A percentile compares a stretch with the other conserved stretches of the same genome.
Conservation (phyloP, 2,797 vertebrate genomes). For the Peromyscus nudipes region DNA sequence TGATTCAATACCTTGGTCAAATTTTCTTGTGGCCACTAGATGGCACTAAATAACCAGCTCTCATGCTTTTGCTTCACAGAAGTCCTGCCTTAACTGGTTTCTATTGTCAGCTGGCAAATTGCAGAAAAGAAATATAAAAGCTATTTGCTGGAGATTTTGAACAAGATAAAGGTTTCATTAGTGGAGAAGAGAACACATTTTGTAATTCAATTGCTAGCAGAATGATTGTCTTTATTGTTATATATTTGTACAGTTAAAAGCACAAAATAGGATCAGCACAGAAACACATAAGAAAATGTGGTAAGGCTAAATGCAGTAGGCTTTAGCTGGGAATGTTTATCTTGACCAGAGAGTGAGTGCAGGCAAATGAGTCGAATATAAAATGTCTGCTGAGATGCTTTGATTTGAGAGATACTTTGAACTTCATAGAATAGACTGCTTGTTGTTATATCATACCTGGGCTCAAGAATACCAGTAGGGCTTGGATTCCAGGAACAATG, state of each 20-base stretch:
- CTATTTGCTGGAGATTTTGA: conserved; percentile 69
- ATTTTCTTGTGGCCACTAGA: conserved; percentile 82
- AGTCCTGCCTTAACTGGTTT: neutral
- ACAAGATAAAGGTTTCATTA: conserved; percentile 65
- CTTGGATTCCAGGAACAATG: neutral
- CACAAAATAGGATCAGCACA: conserved; percentile 37
- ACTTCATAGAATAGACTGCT: conserved; percentile 19
- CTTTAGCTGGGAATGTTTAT: conserved; percentile 48
- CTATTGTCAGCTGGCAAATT: neutral
- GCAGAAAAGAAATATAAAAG: conserved; percentile 51
- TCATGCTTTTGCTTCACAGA: neutral
- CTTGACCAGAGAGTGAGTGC: conserved; percentile 23
- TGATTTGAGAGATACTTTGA: conserved; percentile 57
- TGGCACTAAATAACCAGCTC: conserved; percentile 79
- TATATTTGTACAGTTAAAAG: conserved; percentile 61
- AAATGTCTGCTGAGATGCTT: conserved; percentile 28
- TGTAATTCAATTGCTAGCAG: conserved; percentile 71
- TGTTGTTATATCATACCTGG: neutral
- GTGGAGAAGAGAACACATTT: conserved; percentile 65
- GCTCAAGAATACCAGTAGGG: neutral
- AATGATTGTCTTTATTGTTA: conserved; percentile 74
- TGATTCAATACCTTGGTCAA: neutral
- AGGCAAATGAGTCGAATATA: neutral
- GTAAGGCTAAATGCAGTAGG: conserved; percentile 36
- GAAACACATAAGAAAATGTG: conserved; percentile 47